A percentile compares a stretch with the other conserved stretches of the same genome.
These are phyloP conservation scores for Campoletis sonorensis DNA, from an alignment of 1,140 invertebrate genomes.

Conservation along the genomic window DNA sequence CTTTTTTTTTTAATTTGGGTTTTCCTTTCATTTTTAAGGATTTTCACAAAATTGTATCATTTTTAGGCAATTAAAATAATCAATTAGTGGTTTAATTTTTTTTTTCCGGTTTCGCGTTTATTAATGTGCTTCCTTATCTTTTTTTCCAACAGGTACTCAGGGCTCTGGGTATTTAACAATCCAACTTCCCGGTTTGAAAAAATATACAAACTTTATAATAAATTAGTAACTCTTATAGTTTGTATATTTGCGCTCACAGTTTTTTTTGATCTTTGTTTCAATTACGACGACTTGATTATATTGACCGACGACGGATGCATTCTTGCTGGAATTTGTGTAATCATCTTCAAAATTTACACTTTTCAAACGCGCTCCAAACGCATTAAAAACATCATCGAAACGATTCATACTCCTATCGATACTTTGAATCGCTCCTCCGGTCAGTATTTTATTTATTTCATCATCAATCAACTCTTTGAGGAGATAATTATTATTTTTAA, in stretches of 20 bases:
- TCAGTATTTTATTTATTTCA: constrained; percentile 51
- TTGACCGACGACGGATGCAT: constrained; percentile 62
- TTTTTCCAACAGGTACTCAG: constrained; percentile 11
- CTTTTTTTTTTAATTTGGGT: too few species aligned
- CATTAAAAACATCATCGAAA: constrained; percentile 54
- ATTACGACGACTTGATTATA: constrained; percentile 55
- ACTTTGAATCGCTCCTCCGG: constrained; percentile 60
- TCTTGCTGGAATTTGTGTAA: constrained; percentile 56
- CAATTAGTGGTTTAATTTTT: too few species aligned
- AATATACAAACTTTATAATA: constrained; percentile 36
- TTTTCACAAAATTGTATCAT: too few species aligned
- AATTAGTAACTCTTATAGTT: not conserved
- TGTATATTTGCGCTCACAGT: constrained; percentile 35
- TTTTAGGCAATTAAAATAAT: too few species aligned
- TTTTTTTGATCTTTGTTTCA: constrained; percentile 35
- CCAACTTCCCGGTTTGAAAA: not conserved
- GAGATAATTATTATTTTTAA: too few species aligned
- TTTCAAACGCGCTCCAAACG: constrained; percentile 58
- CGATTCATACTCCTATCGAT: constrained; percentile 52
- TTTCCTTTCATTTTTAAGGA: too few species aligned
- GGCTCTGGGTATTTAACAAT: constrained; percentile 25
- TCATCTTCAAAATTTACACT: constrained; percentile 59
- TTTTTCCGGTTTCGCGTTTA: too few species aligned
- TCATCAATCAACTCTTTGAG: too few species aligned
- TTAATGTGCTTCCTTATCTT: not conserved